These are phyloP conservation scores for Apotomis betuletana DNA, from an alignment of 2,888 invertebrate genomes.

Conservation along the genomic window DNA sequence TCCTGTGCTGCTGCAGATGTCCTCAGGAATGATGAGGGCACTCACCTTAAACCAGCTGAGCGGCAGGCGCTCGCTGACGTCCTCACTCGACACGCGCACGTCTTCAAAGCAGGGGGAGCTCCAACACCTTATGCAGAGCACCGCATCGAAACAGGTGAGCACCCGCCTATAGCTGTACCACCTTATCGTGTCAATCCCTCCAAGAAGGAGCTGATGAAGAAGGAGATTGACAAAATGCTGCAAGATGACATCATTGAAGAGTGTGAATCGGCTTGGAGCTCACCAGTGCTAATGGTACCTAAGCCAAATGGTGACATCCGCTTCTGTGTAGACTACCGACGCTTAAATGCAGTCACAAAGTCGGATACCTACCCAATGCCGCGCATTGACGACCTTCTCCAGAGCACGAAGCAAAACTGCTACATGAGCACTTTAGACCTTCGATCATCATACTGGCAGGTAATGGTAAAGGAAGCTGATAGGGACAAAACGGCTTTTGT, in stretches of 20 bases:
- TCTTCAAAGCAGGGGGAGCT: not conserved
- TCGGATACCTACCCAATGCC: conserved; percentile 55
- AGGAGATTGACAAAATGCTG: not conserved
- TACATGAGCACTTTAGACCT: not conserved
- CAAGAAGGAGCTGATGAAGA: not conserved
- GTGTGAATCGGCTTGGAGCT: not conserved
- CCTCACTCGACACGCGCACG: not conserved
- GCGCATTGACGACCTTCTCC: conserved; percentile 55
- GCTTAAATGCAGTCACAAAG: not conserved
- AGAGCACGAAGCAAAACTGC: not conserved
- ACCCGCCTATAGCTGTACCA: too few relatives aligned
- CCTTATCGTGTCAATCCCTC: not conserved
- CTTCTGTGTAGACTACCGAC: conserved; percentile 2
- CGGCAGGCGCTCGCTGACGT: not conserved
- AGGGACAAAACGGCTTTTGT: conserved; percentile 44
- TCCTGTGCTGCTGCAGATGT: not conserved
- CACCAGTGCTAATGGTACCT: not conserved
- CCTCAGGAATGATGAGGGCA: not conserved
- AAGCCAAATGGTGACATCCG: not conserved
- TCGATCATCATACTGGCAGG: conserved; percentile 56
- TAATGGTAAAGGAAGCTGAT: conserved; percentile 43
- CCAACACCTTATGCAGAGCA: too few relatives aligned
- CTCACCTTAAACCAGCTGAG: not conserved
- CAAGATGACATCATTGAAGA: not conserved
- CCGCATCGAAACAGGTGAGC: too few relatives aligned